phyloP scores from a whole-genome alignment of 1,140 invertebrate genomes.

The Cyclina sinensis region DNA sequence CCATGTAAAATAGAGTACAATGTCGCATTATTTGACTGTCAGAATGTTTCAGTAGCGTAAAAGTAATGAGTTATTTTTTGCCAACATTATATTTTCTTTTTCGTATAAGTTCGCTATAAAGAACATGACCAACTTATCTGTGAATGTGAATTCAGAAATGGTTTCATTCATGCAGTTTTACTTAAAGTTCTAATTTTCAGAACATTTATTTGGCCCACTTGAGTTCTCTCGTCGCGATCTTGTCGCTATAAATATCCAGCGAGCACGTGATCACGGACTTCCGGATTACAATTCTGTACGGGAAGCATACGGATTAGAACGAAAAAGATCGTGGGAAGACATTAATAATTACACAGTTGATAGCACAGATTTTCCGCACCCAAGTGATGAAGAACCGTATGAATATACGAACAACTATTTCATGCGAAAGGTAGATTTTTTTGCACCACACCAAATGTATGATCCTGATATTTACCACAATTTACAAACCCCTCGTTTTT shows the following conservation, averaged over 20 bases:
- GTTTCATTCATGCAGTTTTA: too few species aligned
- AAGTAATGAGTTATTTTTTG: too few species aligned
- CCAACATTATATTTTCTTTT: too few species aligned
- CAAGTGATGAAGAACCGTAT: background rate
- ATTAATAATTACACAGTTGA: slow-evolving; percentile 56
- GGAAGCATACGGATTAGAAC: slow-evolving; percentile 87
- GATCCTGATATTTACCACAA: too few species aligned
- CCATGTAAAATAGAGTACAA: too few species aligned
- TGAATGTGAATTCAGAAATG: too few species aligned
- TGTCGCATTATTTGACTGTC: too few species aligned
- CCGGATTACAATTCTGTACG: slow-evolving; percentile 98
- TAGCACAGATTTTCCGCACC: background rate
- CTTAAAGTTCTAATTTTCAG: slow-evolving; percentile 88
- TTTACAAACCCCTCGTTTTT: too few species aligned
- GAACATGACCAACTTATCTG: too few species aligned
- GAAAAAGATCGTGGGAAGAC: slow-evolving; percentile 62
- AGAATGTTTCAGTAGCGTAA: too few species aligned
- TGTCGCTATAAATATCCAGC: slow-evolving; percentile 98
- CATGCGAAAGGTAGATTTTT: slow-evolving; percentile 23
- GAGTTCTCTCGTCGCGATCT: slow-evolving; percentile 98
- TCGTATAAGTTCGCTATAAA: too few species aligned
- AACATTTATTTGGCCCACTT: slow-evolving; percentile 99
- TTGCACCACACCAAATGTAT: background rate
- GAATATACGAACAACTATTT: slow-evolving; percentile 18
- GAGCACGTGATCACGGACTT: slow-evolving; percentile 97